Conservation (phyloP, 2,888 invertebrate genomes). For the Altica lythri region DNA sequence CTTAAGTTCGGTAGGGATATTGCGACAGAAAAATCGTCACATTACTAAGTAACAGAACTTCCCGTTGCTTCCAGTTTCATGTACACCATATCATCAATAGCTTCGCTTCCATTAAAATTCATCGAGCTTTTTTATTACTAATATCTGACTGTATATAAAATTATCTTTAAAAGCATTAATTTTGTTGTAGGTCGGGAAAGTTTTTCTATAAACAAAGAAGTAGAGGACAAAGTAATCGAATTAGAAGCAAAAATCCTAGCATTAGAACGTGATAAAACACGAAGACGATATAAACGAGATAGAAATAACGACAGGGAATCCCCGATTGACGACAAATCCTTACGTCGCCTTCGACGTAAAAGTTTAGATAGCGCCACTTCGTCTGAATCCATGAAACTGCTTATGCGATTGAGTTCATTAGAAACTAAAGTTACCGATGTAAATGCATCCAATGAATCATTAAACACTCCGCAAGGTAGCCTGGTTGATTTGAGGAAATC, state of each 20-base stretch:
- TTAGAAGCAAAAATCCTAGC: constrained; percentile 77
- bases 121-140: too few species aligned
- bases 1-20: too few species aligned
- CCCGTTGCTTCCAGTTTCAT: too few species aligned
- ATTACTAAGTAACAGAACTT: too few species aligned
- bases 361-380: constrained; percentile 79
- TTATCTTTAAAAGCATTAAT: neutral
- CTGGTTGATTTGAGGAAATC: constrained; percentile 53
- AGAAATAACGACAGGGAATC: constrained; percentile 56
- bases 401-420: constrained; percentile 74
- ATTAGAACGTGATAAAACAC: constrained; percentile 62
- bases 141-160: neutral
- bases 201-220: constrained; percentile 78
- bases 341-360: constrained; percentile 66
- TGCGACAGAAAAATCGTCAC: too few species aligned
- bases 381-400: constrained; percentile 79
- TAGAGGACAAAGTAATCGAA: constrained; percentile 83
- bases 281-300: constrained; percentile 58
- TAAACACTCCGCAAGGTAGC: constrained; percentile 57
- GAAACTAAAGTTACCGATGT: constrained; percentile 77
- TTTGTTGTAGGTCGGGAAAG: constrained; percentile 65
- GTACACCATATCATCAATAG: too few species aligned
- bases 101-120: too few species aligned
- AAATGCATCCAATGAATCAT: constrained; percentile 64
- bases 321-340: constrained; percentile 51